A percentile compares a stretch with the other conserved stretches of the same genome.
These are phyloP conservation scores for Terebella lapidaria DNA, from an alignment of 2,888 invertebrate genomes.

Conservation along the genomic window DNA sequence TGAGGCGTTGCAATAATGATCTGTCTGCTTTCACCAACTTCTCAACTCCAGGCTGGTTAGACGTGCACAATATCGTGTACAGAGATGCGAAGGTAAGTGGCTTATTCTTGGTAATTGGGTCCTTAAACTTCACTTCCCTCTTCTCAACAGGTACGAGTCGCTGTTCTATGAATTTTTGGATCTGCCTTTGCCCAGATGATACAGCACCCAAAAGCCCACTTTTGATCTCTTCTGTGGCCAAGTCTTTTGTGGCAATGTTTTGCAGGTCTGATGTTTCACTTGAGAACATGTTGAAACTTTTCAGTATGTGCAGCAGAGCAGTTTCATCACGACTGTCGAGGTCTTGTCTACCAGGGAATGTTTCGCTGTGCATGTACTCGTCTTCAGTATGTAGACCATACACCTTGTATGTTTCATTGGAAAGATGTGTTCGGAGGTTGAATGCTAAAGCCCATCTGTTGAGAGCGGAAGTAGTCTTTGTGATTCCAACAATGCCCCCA, in stretches of 20 bases:
- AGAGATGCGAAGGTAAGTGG: background rate
- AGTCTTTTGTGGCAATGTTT: constrained; percentile 3
- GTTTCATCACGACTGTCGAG: background rate
- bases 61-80: background rate
- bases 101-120: background rate
- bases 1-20: background rate
- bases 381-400: background rate
- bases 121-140: background rate
- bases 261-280: background rate
- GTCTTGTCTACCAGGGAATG: background rate
- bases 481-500: constrained; percentile 10
- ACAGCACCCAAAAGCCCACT: background rate
- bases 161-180: background rate
- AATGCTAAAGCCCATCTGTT: background rate
- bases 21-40: background rate
- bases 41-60: background rate
- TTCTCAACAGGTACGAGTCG: background rate
- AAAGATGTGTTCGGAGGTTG: background rate
- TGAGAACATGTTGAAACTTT: background rate
- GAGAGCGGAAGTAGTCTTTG: background rate
- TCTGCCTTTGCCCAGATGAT: background rate
- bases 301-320: background rate
- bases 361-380: background rate
- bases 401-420: background rate
- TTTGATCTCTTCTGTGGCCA: background rate